Evolutionary conservation across 2,888 invertebrate genomes (phyloP).

Genomic region (Hedychridium roseum): DNA sequence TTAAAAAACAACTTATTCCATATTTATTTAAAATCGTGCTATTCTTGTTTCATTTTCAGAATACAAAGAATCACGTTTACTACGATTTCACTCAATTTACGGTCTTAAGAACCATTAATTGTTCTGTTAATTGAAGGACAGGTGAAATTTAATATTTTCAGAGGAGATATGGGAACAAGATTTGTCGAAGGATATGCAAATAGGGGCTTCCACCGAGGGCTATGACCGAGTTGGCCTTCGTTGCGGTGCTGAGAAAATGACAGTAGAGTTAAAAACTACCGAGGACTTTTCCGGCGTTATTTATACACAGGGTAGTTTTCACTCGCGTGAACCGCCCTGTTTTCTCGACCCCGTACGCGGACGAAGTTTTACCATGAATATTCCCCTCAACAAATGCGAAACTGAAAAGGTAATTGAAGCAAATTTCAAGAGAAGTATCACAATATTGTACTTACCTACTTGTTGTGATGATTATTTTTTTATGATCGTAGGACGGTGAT

Average conservation of each 20-base stretch:
- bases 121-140: no score
- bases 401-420: conserved; percentile 64
- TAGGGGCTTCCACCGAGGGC: conserved; percentile 68
- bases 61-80: not conserved
- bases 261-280: conserved; percentile 65
- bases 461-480: conserved; percentile 16
- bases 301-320: conserved; percentile 71
- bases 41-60: no score
- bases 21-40: no score
- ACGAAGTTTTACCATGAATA: conserved; percentile 66
- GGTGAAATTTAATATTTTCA: conserved; percentile 17
- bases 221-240: conserved; percentile 68
- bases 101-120: no score
- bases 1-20: not conserved
- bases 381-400: conserved; percentile 68
- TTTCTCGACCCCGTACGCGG: conserved; percentile 66
- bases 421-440: no score
- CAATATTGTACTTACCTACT: no score
- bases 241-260: conserved; percentile 69
- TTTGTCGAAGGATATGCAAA: conserved; percentile 67
- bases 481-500: conserved; percentile 67
- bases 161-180: conserved; percentile 67
- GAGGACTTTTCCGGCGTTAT: conserved; percentile 70
- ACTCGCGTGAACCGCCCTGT: conserved; percentile 68
- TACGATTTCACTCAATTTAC: conserved; percentile 1